A percentile compares a stretch with the other conserved stretches of the same genome.
Evolutionary conservation across 2,888 invertebrate species (phyloP).

Genomic region (Leptogaster cylindrica): DNA sequence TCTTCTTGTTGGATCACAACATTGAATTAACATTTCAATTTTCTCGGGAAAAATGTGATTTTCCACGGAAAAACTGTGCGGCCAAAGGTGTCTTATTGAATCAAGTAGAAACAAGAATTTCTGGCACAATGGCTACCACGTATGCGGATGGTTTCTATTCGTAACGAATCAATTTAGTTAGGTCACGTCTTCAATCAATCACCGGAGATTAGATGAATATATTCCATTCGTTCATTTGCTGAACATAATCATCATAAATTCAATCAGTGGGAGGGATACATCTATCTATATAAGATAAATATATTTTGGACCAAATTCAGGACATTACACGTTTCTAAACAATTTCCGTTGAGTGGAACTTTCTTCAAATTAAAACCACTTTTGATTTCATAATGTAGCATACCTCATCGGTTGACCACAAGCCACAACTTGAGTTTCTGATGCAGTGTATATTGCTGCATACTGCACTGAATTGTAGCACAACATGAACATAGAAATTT

Average conservation of each 20-base stretch:
- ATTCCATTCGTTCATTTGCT: conserved; percentile 11
- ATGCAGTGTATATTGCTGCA: conserved; percentile 7
- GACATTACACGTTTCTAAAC: background rate
- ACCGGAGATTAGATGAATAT: conserved; percentile 9
- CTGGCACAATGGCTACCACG: too few relatives aligned
- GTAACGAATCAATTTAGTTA: conserved; percentile 21
- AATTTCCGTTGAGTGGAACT: conserved; percentile 24
- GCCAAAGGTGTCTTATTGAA: background rate
- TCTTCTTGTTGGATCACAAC: too few relatives aligned
- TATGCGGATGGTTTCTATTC: too few relatives aligned
- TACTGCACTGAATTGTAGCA: too few relatives aligned
- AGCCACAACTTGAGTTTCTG: conserved; percentile 21
- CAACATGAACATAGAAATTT: too few relatives aligned
- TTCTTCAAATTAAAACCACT: conserved; percentile 40
- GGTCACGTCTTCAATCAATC: conserved; percentile 37
- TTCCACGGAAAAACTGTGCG: conserved; percentile 4
- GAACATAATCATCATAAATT: background rate
- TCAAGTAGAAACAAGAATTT: background rate
- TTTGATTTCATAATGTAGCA: conserved; percentile 38
- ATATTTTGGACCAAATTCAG: background rate
- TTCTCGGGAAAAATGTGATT: conserved; percentile 19
- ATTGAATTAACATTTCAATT: conserved; percentile 14
- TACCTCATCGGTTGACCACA: conserved; percentile 38
- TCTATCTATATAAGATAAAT: background rate
- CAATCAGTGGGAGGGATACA: background rate